These are phyloP conservation scores for Nannoperca obscura DNA, from an alignment of 2,797 vertebrate genomes.

Conservation along the genomic window DNA sequence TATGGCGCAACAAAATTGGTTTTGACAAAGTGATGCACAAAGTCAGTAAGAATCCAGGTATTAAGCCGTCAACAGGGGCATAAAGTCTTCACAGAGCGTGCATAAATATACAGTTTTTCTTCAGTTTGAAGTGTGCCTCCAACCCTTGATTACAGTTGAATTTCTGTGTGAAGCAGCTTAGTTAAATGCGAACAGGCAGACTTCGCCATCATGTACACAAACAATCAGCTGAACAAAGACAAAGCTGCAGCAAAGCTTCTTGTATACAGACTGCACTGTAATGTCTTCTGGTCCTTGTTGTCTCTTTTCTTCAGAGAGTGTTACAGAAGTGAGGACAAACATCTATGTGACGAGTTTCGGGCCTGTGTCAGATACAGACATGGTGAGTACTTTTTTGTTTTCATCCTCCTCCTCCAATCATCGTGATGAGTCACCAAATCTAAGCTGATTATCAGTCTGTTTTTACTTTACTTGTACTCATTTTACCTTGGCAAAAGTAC, in stretches of 20 bases:
- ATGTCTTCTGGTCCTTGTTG: conserved; percentile 32
- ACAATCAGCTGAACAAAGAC: conserved; percentile 61
- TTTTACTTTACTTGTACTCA: conserved; percentile 16
- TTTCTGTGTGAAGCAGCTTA: conserved; percentile 51
- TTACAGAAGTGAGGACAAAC: conserved; percentile 98
- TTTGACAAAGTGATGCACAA: conserved; percentile 35
- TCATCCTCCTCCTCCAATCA: conserved; percentile 2
- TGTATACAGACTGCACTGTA: conserved; percentile 21
- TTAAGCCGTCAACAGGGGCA: conserved; percentile 27
- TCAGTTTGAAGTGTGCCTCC: conserved; percentile 34
- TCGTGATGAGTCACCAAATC: conserved; percentile 20
- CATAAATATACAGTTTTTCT: conserved; percentile 22
- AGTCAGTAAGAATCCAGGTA: conserved; percentile 38
- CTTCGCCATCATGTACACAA: conserved; percentile 54
- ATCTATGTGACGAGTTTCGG: conserved; percentile 99
- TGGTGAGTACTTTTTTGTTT: conserved; percentile 87
- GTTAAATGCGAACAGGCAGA: conserved; percentile 61
- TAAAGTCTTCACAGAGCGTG: conserved; percentile 18
- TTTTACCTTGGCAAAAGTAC: conserved; percentile 12
- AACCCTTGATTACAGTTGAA: conserved; percentile 46
- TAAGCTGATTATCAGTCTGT: not conserved
- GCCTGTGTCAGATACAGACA: conserved; percentile 97
- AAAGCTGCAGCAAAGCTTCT: conserved; percentile 27
- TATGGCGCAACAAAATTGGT: conserved; percentile 19
- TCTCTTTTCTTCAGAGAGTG: conserved; percentile 87